Evolutionary conservation across 2,797 vertebrate species (phyloP).

Genomic region (Halcyon smyrnensis): DNA sequence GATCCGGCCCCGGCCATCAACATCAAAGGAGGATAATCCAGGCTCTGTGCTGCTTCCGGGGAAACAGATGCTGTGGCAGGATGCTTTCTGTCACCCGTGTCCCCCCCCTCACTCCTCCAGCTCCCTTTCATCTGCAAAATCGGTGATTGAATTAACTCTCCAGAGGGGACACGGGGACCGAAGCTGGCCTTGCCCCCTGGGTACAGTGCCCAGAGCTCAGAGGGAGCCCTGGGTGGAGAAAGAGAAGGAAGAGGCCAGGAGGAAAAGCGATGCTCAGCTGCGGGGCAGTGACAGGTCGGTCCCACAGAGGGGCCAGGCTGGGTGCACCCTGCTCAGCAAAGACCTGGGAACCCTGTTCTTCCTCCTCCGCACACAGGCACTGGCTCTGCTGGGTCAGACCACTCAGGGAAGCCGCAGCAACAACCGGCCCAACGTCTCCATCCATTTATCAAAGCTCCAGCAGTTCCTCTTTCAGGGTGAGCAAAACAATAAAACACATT

Average conservation of each 20-base stretch:
- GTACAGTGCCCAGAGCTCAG: not conserved
- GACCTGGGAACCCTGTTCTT: not conserved
- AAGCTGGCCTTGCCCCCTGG: accelerated
- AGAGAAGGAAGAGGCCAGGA: not conserved
- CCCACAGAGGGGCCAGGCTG: not conserved
- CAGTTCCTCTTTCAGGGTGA: conserved; percentile 53
- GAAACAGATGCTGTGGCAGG: not conserved
- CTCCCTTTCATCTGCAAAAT: not conserved
- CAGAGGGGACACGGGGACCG: not conserved
- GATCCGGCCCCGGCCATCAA: not conserved
- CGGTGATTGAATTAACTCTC: not conserved
- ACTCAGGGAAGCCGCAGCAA: not conserved
- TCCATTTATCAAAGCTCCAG: conserved; percentile 28
- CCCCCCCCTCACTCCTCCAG: not conserved
- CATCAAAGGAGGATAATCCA: not conserved
- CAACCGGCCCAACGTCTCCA: not conserved
- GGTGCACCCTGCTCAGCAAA: not conserved
- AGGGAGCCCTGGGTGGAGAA: not conserved
- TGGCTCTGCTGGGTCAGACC: not conserved
- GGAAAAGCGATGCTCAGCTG: not conserved
- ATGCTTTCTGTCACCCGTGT: accelerated
- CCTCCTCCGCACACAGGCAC: not conserved
- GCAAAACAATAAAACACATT: conserved; percentile 55
- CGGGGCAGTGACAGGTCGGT: not conserved
- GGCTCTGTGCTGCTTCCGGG: not conserved